Evolutionary conservation across 1,140 invertebrate genomes (phyloP).

Genomic region (Lamellibrachia luymesi): DNA sequence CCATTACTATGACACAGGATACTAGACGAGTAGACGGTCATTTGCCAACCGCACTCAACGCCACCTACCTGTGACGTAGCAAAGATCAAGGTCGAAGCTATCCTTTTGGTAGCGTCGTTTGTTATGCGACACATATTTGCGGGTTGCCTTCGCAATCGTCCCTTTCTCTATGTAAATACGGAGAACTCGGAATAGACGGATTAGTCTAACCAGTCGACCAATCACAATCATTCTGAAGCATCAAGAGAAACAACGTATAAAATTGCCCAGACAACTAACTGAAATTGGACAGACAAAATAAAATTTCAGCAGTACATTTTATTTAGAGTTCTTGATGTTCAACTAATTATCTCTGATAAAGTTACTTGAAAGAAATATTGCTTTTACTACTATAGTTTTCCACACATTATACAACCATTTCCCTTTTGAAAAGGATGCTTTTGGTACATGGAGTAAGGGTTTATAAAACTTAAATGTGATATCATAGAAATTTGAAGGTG

Average conservation of each 20-base stretch:
- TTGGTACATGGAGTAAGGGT: no score
- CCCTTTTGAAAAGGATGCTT: no score
- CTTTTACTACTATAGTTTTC: no score
- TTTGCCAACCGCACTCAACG: no score
- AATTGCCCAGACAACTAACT: background rate
- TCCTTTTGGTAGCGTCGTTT: conserved; percentile 63
- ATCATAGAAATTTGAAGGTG: no score
- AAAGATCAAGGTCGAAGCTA: conserved; percentile 65
- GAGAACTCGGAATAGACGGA: conserved; percentile 58
- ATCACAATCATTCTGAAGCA: conserved; percentile 54
- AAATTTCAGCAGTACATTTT: no score
- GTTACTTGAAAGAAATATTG: no score
- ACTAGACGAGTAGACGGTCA: background rate
- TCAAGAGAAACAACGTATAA: conserved; percentile 22
- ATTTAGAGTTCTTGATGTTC: no score
- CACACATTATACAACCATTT: no score
- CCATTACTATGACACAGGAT: background rate
- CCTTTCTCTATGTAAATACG: conserved; percentile 56
- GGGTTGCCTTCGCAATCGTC: conserved; percentile 57
- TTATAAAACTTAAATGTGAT: no score
- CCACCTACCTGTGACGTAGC: conserved; percentile 60
- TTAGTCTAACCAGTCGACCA: conserved; percentile 57
- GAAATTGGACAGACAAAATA: no score
- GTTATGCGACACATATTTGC: conserved; percentile 64
- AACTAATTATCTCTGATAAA: no score